Conservation (phyloP, 1,140 invertebrate genomes). For the Drosophila chauvacae region DNA sequence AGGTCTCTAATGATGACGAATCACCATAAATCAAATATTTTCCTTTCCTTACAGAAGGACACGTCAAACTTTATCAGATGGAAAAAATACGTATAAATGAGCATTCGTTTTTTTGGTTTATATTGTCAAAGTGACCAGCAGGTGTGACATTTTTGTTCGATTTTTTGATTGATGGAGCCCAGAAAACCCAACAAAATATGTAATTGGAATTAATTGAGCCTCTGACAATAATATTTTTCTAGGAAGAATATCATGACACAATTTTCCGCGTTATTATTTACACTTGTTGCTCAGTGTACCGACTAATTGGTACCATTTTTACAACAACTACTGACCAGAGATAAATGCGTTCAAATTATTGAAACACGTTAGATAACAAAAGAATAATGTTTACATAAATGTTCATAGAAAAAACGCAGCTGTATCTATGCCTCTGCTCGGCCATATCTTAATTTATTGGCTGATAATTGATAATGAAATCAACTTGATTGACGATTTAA, state of each 20-base stretch:
- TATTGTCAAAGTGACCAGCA: constrained; percentile 15
- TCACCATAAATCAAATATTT: constrained; percentile 21
- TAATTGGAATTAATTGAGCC: constrained; percentile 9
- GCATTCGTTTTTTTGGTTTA: constrained; percentile 14
- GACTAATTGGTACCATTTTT: constrained; percentile 23
- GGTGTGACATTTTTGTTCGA: not conserved
- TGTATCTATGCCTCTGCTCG: constrained; percentile 7
- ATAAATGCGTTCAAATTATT: constrained; percentile 10
- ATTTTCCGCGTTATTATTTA: not conserved
- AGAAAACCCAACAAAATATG: not conserved
- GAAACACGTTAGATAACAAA: constrained; percentile 30
- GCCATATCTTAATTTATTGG: constrained; percentile 45
- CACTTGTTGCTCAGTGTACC: constrained; percentile 4
- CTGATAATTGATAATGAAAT: constrained; percentile 56
- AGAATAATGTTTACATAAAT: constrained; percentile 5
- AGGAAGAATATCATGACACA: constrained; percentile 1
- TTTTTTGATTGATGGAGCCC: constrained; percentile 2
- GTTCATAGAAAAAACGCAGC: constrained; percentile 14
- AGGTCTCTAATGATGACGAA: constrained; percentile 16
- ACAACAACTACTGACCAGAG: constrained; percentile 12
- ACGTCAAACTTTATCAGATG: constrained; percentile 35
- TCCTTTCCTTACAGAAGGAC: not conserved
- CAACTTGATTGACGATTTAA: constrained; percentile 53
- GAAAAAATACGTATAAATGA: constrained; percentile 17
- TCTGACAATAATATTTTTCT: constrained; percentile 1